A percentile compares a stretch with the other conserved stretches of the same genome.
Evolutionary conservation across 2,113 vertebrate species (phyloP).

Genomic region (Piaya cayana): DNA sequence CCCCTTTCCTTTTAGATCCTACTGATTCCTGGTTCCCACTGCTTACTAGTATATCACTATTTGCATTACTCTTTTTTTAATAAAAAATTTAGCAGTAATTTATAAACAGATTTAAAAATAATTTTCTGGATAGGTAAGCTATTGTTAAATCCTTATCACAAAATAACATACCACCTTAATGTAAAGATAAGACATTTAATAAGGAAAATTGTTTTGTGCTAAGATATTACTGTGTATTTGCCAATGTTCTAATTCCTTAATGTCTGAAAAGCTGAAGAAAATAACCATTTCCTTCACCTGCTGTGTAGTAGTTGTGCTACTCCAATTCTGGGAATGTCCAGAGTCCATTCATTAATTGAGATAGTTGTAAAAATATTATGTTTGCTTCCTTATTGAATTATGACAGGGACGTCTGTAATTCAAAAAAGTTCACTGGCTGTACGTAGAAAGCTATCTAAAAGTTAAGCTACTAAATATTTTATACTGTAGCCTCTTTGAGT

Average conservation of each 20-base stretch:
- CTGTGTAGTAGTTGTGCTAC: neutral
- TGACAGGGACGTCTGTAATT: neutral
- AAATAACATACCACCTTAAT: neutral
- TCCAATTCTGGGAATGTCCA: neutral
- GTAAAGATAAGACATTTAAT: neutral
- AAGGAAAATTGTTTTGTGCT: neutral
- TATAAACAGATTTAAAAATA: neutral
- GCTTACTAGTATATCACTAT: neutral
- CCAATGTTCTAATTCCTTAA: neutral
- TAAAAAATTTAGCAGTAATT: neutral
- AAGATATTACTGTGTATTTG: neutral
- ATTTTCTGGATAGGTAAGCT: neutral
- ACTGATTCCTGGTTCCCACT: neutral
- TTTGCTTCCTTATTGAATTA: neutral
- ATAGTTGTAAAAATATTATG: neutral
- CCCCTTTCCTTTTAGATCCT: neutral
- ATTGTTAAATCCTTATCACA: neutral
- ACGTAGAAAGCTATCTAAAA: neutral
- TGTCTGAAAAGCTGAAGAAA: neutral
- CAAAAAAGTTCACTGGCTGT: neutral
- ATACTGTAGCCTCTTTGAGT: neutral
- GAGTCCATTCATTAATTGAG: neutral
- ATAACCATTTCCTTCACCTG: neutral
- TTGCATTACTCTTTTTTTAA: neutral
- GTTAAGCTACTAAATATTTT: conserved; percentile 40